Evolutionary conservation across 1,140 invertebrate species (phyloP).

Genomic region (Notospermus geniculatus): DNA sequence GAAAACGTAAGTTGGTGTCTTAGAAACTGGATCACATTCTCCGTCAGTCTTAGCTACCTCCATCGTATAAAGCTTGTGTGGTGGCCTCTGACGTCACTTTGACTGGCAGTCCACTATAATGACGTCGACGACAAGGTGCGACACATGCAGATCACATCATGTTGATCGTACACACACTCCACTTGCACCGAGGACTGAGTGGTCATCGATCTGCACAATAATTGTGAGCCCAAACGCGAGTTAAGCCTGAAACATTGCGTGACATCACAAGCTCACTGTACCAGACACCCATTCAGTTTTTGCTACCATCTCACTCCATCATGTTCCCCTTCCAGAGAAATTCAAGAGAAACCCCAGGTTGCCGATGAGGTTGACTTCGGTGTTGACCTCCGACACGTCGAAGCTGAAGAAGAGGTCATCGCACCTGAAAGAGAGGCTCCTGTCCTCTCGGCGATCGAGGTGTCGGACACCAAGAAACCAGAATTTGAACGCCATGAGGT

Average conservation of each 20-base stretch:
- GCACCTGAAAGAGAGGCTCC: background rate
- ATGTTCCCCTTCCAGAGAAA: background rate
- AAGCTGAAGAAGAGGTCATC: constrained; percentile 4
- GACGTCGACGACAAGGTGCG: too few relatives aligned
- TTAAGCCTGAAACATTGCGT: too few relatives aligned
- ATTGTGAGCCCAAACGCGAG: too few relatives aligned
- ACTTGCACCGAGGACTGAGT: too few relatives aligned
- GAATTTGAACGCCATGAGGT: constrained; percentile 4
- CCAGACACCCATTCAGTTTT: background rate
- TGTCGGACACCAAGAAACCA: background rate
- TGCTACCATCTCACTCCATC: too few relatives aligned
- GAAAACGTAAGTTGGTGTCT: constrained; percentile 41
- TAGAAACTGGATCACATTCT: background rate
- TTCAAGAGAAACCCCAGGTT: background rate
- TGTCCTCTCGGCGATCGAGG: background rate
- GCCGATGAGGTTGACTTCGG: constrained; percentile 5
- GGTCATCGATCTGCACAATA: too few relatives aligned
- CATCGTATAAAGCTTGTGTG: too few relatives aligned
- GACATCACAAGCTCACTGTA: background rate
- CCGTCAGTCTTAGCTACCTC: background rate
- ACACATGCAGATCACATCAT: too few relatives aligned
- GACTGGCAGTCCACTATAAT: too few relatives aligned
- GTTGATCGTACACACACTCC: too few relatives aligned
- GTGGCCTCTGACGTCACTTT: too few relatives aligned
- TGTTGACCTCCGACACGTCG: background rate